These are phyloP conservation scores for Furcula furcula DNA, from an alignment of 2,888 invertebrate genomes.

Conservation along the genomic window DNA sequence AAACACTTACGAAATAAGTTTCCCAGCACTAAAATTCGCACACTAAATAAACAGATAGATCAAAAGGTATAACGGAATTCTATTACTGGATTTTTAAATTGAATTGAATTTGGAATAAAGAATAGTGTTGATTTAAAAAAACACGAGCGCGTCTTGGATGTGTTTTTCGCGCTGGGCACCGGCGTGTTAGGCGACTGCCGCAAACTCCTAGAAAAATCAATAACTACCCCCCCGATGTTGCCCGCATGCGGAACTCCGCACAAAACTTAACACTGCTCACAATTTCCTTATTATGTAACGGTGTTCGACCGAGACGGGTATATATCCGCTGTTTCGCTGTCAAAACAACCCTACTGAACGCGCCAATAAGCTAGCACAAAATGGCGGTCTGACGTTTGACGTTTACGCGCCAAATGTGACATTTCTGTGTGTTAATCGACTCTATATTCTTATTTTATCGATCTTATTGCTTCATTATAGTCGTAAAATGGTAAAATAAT, in stretches of 20 bases:
- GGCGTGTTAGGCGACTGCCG: slow-evolving; percentile 75
- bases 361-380: slow-evolving; percentile 60
- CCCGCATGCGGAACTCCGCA: slow-evolving; percentile 75
- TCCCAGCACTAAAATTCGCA: slow-evolving; percentile 65
- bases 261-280: slow-evolving; percentile 68
- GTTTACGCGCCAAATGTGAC: slow-evolving; percentile 77
- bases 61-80: slow-evolving; percentile 21
- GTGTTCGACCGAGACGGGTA: slow-evolving; percentile 53
- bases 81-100: slow-evolving; percentile 18
- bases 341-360: slow-evolving; percentile 51
- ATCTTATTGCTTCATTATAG: slow-evolving; percentile 61
- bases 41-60: slow-evolving; percentile 36
- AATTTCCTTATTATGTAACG: slow-evolving; percentile 77
- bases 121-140: slow-evolving; percentile 50
- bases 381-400: slow-evolving; percentile 74
- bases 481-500: slow-evolving; percentile 39
- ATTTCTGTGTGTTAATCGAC: slow-evolving; percentile 55
- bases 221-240: slow-evolving; percentile 63
- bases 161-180: slow-evolving; percentile 77
- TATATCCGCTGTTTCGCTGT: slow-evolving; percentile 42
- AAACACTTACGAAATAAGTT: slow-evolving; percentile 64
- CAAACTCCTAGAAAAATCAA: slow-evolving; percentile 77
- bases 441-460: slow-evolving; percentile 54
- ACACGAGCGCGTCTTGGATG: slow-evolving; percentile 66
- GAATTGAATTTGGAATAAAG: slow-evolving; percentile 46